Conservation (phyloP, 2,113 vertebrate species). For the Protobothrops flavoviridis region DNA sequence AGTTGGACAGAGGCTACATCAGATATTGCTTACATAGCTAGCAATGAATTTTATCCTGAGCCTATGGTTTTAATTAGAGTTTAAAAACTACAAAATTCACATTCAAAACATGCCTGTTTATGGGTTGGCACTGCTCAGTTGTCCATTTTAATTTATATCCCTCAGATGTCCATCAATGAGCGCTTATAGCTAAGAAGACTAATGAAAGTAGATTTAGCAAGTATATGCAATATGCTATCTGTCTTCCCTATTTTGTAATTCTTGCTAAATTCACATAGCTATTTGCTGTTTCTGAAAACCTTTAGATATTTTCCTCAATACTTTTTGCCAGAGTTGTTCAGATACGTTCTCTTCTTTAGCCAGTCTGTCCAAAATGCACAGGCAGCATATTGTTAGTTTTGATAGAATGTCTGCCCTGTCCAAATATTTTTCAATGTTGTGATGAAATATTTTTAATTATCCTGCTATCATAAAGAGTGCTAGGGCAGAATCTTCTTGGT, state of each 20-base stretch:
- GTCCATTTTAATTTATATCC: background rate
- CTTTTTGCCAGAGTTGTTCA: background rate
- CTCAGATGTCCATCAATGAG: constrained; percentile 11
- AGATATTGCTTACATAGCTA: background rate
- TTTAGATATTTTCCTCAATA: constrained; percentile 29
- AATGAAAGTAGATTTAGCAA: background rate
- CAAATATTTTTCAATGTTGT: constrained; percentile 6
- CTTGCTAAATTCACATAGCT: constrained; percentile 14
- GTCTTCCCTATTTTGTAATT: constrained; percentile 11
- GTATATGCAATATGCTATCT: background rate
- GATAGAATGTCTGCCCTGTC: background rate
- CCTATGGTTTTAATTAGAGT: background rate
- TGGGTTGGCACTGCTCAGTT: background rate
- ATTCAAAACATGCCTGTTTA: background rate
- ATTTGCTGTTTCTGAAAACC: constrained; percentile 37
- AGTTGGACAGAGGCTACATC: background rate
- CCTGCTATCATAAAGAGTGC: background rate
- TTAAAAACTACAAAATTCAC: background rate
- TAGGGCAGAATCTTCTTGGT: background rate
- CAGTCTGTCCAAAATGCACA: background rate
- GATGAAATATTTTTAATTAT: constrained; percentile 34
- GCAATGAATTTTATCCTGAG: background rate
- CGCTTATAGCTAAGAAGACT: constrained; percentile 17
- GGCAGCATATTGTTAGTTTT: constrained; percentile 29
- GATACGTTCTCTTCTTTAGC: constrained; percentile 29